Conservation (phyloP, 1,140 invertebrate species). For the Nautilus pompilius region DNA sequence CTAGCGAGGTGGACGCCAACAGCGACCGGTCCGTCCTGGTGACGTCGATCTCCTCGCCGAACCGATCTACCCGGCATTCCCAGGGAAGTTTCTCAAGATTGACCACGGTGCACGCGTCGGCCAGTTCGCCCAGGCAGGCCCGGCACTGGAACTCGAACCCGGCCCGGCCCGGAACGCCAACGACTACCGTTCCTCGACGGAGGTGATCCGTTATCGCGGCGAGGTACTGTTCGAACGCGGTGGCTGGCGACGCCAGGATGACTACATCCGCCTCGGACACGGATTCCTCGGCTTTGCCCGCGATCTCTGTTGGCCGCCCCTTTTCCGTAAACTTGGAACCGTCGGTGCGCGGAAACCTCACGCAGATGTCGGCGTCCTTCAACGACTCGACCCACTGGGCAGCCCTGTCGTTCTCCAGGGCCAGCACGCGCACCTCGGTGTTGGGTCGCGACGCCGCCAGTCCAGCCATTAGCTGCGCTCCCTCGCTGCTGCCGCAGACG, state of each 20-base stretch:
- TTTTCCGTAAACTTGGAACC: constrained; percentile 1
- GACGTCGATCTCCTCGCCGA: constrained; percentile 24
- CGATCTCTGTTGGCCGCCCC: not conserved
- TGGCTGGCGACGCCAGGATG: not conserved
- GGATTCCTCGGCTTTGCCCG: not conserved
- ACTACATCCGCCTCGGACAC: not conserved
- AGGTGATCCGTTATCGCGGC: not conserved
- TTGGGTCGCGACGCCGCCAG: constrained; percentile 27
- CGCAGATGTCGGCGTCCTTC: not conserved
- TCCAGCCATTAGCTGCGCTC: constrained; percentile 37
- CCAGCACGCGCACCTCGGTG: constrained; percentile 34
- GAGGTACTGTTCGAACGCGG: not conserved
- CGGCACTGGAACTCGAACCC: constrained; percentile 39
- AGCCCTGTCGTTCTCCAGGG: constrained; percentile 35
- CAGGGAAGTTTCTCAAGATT: constrained; percentile 31
- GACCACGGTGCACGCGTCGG: constrained; percentile 10
- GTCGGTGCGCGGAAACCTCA: not conserved
- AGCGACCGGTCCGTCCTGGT: constrained; percentile 23
- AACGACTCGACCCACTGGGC: constrained; percentile 1
- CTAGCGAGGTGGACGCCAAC: constrained; percentile 11
- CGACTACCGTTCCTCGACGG: constrained; percentile 16
- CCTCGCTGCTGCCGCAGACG: constrained; percentile 39
- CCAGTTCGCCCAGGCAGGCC: not conserved
- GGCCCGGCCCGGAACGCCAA: constrained; percentile 32
- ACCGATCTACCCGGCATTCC: constrained; percentile 27